Conservation (phyloP, 2,888 invertebrate genomes). For the Zygaena filipendulae region DNA sequence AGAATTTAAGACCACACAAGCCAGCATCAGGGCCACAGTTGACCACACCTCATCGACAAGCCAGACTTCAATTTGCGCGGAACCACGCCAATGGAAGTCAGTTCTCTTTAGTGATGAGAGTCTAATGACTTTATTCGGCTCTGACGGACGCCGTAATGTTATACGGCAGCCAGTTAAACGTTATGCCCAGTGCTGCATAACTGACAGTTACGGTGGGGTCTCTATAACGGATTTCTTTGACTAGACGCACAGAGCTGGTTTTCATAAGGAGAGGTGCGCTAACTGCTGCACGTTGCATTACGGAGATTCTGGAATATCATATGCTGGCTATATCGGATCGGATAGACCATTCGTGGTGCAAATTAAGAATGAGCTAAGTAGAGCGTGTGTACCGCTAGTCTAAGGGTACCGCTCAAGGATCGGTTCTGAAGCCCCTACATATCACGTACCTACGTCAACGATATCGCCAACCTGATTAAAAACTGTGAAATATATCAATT, state of each 20-base stretch:
- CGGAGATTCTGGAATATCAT: neutral
- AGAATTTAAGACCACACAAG: slow-evolving; percentile 12
- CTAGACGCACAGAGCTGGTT: neutral
- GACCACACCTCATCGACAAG: slow-evolving; percentile 10
- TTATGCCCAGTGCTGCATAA: slow-evolving; percentile 2
- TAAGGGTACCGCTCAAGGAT: slow-evolving; percentile 17
- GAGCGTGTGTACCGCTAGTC: slow-evolving; percentile 1
- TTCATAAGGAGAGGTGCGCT: neutral
- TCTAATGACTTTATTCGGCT: slow-evolving; percentile 1
- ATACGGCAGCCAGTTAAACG: slow-evolving; percentile 2
- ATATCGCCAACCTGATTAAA: slow-evolving; percentile 2
- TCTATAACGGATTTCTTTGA: neutral
- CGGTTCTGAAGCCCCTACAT: slow-evolving; percentile 14
- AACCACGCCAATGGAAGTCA: no score
- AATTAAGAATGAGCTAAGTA: slow-evolving; percentile 8
- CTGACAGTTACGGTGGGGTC: neutral
- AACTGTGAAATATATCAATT: slow-evolving; percentile 13
- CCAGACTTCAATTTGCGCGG: slow-evolving; percentile 8
- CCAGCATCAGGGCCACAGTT: slow-evolving; percentile 10
- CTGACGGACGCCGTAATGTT: slow-evolving; percentile 3
- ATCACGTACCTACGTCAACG: slow-evolving; percentile 13
- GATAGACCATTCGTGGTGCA: slow-evolving; percentile 9
- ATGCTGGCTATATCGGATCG: no score
- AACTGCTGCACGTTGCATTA: neutral
- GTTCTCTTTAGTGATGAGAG: no score